These are phyloP conservation scores for Monomorium pharaonis DNA, from an alignment of 1,140 invertebrate species.

Conservation along the genomic window DNA sequence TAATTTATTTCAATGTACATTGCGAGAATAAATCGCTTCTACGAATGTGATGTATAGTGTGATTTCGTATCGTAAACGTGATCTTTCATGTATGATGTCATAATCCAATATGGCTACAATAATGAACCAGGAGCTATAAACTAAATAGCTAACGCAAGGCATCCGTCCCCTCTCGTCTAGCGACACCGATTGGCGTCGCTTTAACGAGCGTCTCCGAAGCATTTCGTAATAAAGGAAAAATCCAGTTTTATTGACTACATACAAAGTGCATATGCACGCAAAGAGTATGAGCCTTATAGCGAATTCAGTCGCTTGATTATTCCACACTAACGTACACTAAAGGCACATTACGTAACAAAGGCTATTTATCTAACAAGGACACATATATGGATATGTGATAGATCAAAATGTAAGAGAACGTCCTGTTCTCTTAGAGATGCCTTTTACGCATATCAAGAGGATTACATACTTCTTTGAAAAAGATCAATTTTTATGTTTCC, in stretches of 20 bases:
- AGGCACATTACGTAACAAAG: background rate
- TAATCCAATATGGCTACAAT: constrained; percentile 2
- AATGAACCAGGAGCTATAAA: background rate
- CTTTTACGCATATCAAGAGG: background rate
- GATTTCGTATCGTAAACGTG: background rate
- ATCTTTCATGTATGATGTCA: constrained; percentile 3
- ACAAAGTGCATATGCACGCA: background rate
- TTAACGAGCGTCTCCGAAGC: constrained; percentile 10
- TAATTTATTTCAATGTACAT: constrained; percentile 19
- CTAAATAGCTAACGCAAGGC: constrained; percentile 17
- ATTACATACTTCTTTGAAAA: background rate
- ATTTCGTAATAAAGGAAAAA: background rate
- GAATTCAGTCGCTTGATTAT: constrained; percentile 12
- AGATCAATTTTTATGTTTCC: background rate
- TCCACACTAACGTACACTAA: background rate
- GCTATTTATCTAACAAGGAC: background rate
- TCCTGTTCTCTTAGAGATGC: background rate
- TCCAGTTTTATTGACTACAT: background rate
- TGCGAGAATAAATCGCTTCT: constrained; percentile 2
- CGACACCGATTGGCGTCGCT: constrained; percentile 2
- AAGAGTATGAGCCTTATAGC: background rate
- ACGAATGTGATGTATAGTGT: background rate
- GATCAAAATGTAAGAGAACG: background rate
- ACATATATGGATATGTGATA: background rate
- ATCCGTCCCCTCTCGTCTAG: constrained; percentile 55